These are phyloP conservation scores for Tyrophagus putrescentiae DNA, from an alignment of 1,140 invertebrate genomes.

Conservation along the genomic window DNA sequence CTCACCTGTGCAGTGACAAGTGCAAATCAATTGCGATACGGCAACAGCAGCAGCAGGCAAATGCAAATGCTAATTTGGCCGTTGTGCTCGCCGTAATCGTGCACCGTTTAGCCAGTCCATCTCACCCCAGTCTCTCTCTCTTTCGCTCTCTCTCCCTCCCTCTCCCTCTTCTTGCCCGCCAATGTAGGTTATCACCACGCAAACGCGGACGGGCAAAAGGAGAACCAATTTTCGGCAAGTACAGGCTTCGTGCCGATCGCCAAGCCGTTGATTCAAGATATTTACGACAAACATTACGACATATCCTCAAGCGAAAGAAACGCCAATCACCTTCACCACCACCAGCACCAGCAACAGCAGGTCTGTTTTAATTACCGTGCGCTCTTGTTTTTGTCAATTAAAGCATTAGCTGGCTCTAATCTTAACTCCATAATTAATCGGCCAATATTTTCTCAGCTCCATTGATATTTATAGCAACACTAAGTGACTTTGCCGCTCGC, in stretches of 20 bases:
- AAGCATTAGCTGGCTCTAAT: not conserved
- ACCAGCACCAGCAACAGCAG: constrained; percentile 12
- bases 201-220: not conserved
- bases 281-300: not conserved
- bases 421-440: not conserved
- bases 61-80: constrained; percentile 12
- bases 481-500: not conserved
- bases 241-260: constrained; percentile 6
- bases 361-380: not conserved
- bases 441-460: not conserved
- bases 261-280: constrained; percentile 14
- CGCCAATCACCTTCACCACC: not conserved
- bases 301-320: not conserved
- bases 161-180: constrained; percentile 16
- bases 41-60: not conserved
- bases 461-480: not conserved
- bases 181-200: not conserved
- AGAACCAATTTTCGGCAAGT: not conserved
- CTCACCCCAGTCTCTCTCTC: not conserved
- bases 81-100: not conserved
- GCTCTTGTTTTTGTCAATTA: not conserved
- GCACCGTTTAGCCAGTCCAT: constrained; percentile 11
- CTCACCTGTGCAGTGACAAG: not conserved
- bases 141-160: constrained; percentile 19
- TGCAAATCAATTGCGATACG: not conserved